Percentiles rank a stretch among this genome's conserved stretches.
Conservation (phyloP, 2,113 vertebrate genomes). For the Excalfactoria chinensis region DNA sequence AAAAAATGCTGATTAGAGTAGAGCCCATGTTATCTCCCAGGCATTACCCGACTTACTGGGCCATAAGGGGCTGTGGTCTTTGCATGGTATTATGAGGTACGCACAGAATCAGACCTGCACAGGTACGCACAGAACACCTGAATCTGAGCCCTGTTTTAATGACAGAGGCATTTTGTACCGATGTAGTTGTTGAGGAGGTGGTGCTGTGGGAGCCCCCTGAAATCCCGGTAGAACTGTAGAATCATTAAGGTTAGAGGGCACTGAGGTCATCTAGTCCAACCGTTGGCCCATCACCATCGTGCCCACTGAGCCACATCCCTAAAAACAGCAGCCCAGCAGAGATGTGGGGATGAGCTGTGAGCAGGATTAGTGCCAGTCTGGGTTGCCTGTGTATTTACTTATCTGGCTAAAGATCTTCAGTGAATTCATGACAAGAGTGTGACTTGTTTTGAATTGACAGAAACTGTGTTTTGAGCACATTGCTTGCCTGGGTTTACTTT, state of each 20-base stretch:
- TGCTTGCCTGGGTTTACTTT: conserved; percentile 4
- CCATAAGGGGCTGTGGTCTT: not conserved
- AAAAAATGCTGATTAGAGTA: not conserved
- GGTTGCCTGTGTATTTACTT: not conserved
- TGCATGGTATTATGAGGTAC: not conserved
- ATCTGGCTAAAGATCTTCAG: not conserved
- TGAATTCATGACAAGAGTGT: not conserved
- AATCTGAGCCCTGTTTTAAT: not conserved
- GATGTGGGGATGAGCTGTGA: not conserved
- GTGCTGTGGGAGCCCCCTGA: not conserved
- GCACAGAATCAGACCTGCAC: fast-evolving
- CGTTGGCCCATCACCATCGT: no score
- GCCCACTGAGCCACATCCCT: no score
- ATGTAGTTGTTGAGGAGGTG: not conserved
- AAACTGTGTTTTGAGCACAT: not conserved
- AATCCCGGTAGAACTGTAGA: not conserved
- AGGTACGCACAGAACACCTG: no score
- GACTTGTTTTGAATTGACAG: conserved; percentile 1
- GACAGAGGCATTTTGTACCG: not conserved
- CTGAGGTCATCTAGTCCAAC: no score
- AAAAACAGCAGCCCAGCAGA: not conserved
- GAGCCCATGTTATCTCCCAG: not conserved
- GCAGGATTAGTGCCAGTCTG: not conserved
- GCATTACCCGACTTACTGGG: not conserved
- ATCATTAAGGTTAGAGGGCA: no score